These are phyloP conservation scores for Temnothorax rugatulus DNA, from an alignment of 2,888 invertebrate species.

Conservation along the genomic window DNA sequence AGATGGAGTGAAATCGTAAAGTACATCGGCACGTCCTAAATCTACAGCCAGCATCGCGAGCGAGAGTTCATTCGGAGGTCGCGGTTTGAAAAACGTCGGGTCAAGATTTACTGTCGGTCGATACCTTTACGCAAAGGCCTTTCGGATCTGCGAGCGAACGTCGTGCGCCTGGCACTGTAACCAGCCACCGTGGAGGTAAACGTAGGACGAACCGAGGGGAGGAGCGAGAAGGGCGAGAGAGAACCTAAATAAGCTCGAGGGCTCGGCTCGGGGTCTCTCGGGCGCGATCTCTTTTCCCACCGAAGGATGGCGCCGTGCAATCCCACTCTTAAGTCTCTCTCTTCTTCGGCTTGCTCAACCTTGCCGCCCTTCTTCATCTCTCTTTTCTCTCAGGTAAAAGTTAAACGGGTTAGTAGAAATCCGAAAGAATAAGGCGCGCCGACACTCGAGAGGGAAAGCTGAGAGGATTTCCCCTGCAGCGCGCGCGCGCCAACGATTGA, in stretches of 20 bases:
- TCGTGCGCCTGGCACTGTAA: constrained; percentile 43
- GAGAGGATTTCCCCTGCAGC: not conserved
- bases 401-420: constrained; percentile 73
- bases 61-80: constrained; percentile 37
- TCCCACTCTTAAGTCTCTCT: constrained; percentile 42
- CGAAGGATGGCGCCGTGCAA: constrained; percentile 50
- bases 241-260: constrained; percentile 70
- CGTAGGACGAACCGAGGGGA: not conserved
- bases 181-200: constrained; percentile 17
- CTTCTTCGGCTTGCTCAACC: constrained; percentile 43
- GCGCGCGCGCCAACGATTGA: not conserved
- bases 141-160: constrained; percentile 62
- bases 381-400: constrained; percentile 63
- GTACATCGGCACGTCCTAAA: constrained; percentile 39
- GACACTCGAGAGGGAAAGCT: constrained; percentile 57
- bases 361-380: constrained; percentile 41
- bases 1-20: constrained; percentile 34
- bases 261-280: constrained; percentile 58
- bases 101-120: constrained; percentile 66
- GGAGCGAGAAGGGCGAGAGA: constrained; percentile 33
- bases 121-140: constrained; percentile 65
- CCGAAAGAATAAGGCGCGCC: constrained; percentile 40
- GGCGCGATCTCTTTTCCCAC: constrained; percentile 58
- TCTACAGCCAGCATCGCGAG: constrained; percentile 26
- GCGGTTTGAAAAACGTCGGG: constrained; percentile 51